Percentiles rank a stretch among this genome's conserved stretches.
Evolutionary conservation across 2,888 invertebrate genomes (phyloP).

Genomic region (Pristionchus exspectatus): DNA sequence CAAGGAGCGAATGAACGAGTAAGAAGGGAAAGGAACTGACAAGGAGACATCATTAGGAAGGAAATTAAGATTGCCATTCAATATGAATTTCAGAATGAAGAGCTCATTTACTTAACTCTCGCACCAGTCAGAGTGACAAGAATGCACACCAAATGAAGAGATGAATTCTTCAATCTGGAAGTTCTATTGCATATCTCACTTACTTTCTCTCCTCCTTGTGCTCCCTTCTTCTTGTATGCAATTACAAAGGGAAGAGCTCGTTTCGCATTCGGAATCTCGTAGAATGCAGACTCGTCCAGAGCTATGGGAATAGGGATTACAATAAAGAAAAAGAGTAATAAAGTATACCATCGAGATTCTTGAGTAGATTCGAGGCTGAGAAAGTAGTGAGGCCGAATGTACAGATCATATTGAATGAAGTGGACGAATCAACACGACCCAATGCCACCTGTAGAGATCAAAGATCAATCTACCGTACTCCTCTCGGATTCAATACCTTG

Average conservation of each 20-base stretch:
- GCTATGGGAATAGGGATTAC: background rate
- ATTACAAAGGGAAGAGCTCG: conserved; percentile 46
- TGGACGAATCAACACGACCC: conserved; percentile 9
- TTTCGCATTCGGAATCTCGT: conserved; percentile 3
- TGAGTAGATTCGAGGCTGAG: conserved; percentile 50
- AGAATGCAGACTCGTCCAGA: conserved; percentile 21
- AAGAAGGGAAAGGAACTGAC: conserved; percentile 31
- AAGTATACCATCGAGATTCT: conserved; percentile 49
- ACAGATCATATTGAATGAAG: conserved; percentile 31
- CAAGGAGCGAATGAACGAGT: background rate
- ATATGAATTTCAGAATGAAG: background rate
- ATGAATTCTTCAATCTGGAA: background rate
- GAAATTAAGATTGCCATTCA: background rate
- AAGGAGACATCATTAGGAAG: background rate
- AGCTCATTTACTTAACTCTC: too few relatives aligned
- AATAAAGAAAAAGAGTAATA: background rate
- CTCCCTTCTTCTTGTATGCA: conserved; percentile 45
- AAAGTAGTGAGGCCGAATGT: conserved; percentile 51
- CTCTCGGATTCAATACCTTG: background rate
- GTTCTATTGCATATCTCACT: background rate
- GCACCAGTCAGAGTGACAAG: background rate
- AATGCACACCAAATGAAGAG: background rate
- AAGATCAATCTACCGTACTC: background rate
- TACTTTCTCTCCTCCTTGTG: conserved; percentile 45
- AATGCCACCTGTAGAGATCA: background rate